phyloP scores from a whole-genome alignment of 2,797 vertebrate genomes.

The Propithecus deckenii region DNA sequence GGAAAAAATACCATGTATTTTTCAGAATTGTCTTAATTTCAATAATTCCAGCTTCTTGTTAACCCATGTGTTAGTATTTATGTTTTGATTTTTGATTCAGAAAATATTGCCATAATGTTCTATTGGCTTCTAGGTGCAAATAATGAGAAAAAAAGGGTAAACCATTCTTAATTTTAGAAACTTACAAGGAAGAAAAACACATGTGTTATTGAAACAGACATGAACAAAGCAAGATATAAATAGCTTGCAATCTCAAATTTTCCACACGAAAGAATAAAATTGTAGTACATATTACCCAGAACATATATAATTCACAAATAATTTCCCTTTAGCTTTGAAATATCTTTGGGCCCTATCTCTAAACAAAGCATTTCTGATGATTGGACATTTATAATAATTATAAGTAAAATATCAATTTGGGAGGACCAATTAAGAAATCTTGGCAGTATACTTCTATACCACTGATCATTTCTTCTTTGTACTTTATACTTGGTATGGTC shows the following conservation, averaged over 20 bases:
- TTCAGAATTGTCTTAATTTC: conserved; percentile 24
- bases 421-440: background rate
- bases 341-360: background rate
- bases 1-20: background rate
- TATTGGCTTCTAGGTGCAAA: conserved; percentile 6
- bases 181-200: background rate
- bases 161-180: conserved; percentile 15
- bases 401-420: background rate
- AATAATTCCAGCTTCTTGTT: conserved; percentile 1
- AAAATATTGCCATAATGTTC: conserved; percentile 15
- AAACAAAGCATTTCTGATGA: background rate
- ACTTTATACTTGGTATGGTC: background rate
- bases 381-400: background rate
- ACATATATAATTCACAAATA: background rate
- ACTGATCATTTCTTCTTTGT: background rate
- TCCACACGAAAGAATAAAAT: background rate
- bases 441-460: background rate
- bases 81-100: conserved; percentile 33
- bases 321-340: conserved; percentile 19
- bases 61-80: background rate
- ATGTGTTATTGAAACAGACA: background rate
- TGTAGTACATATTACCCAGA: background rate
- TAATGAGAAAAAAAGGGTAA: background rate
- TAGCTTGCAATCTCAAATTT: background rate
- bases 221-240: background rate